phyloP scores from a whole-genome alignment of 2,888 invertebrate species.

The Ennomos erosarius region DNA sequence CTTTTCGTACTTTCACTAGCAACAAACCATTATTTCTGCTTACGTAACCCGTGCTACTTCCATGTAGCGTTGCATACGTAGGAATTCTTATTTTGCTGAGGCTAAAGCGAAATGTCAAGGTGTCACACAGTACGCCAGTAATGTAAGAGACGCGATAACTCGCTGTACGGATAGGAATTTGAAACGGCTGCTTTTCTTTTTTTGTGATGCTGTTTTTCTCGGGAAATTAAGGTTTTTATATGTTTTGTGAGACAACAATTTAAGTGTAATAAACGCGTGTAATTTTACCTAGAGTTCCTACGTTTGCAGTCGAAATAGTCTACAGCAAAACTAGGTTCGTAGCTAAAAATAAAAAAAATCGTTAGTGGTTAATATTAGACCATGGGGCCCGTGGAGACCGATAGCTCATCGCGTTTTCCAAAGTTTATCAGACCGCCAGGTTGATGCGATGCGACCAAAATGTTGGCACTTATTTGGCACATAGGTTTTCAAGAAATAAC shows the following conservation, averaged over 20 bases:
- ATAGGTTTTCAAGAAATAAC: too few species aligned
- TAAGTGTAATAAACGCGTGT: too few species aligned
- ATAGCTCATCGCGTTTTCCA: too few species aligned
- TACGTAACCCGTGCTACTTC: conserved; percentile 30
- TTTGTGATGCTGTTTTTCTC: not conserved
- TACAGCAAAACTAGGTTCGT: too few species aligned
- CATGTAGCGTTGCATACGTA: conserved; percentile 28
- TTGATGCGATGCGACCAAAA: too few species aligned
- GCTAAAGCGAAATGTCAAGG: conserved; percentile 50
- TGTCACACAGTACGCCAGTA: conserved; percentile 37
- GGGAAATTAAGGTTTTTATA: not conserved
- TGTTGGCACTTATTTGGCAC: too few species aligned
- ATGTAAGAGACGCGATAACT: conserved; percentile 36
- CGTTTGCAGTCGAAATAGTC: too few species aligned
- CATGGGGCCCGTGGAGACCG: too few species aligned
- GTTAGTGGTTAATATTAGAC: too few species aligned
- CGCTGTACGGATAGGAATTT: conserved; percentile 27
- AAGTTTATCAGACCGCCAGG: too few species aligned
- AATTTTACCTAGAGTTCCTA: too few species aligned
- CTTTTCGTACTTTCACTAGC: conserved; percentile 14
- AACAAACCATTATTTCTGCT: conserved; percentile 27
- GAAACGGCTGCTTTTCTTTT: conserved; percentile 12
- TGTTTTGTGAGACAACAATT: not conserved
- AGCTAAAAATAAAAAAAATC: too few species aligned
- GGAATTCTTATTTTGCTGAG: conserved; percentile 48